Conservation (phyloP, 2,797 vertebrate species). For the Glossophaga mutica region DNA sequence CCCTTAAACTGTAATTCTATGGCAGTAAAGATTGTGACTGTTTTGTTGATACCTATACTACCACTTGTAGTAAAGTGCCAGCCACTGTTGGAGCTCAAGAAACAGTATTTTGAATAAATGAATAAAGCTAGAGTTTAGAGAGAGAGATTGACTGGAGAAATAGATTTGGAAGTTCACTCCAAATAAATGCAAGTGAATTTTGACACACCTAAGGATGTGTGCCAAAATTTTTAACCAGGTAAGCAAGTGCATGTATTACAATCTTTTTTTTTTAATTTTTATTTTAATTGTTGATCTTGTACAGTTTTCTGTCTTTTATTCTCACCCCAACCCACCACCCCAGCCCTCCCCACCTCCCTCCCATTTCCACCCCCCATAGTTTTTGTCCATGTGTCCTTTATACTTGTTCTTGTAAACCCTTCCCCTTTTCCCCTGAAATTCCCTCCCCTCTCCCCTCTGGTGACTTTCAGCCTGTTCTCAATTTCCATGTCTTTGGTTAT, state of each 20-base stretch:
- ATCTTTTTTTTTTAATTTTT: too few species aligned
- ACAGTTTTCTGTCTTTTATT: too few species aligned
- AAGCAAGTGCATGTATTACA: not conserved
- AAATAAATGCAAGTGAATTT: not conserved
- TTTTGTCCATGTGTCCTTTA: too few species aligned
- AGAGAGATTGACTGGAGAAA: not conserved
- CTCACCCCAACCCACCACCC: too few species aligned
- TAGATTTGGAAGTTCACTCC: not conserved
- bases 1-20: not conserved
- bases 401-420: too few species aligned
- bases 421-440: too few species aligned
- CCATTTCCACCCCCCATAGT: too few species aligned
- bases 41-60: not conserved
- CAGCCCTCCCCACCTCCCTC: too few species aligned
- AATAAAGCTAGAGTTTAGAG: not conserved
- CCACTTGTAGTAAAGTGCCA: not conserved
- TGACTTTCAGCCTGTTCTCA: too few species aligned
- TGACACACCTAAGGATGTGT: not conserved
- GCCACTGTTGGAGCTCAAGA: not conserved
- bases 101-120: not conserved
- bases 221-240: not conserved
- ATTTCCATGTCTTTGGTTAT: too few species aligned
- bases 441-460: too few species aligned
- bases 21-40: not conserved
- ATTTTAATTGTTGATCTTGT: too few species aligned